Conservation (phyloP, 1,140 invertebrate genomes). For the Charaxes varanes region DNA sequence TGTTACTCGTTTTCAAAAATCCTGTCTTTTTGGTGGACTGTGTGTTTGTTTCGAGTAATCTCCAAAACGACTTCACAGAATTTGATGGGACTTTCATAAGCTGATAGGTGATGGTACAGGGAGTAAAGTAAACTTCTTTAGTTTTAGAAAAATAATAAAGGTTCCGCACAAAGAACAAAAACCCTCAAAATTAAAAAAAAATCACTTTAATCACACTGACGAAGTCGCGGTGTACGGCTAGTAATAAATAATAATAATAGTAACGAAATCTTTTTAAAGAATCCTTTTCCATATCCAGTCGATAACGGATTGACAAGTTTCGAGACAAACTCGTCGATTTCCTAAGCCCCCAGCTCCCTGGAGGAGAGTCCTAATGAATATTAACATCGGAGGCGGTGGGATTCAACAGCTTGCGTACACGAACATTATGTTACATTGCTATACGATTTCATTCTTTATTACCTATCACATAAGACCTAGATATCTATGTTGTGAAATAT, state of each 20-base stretch:
- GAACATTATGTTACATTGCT: background rate
- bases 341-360: slow-evolving; percentile 29
- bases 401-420: slow-evolving; percentile 15
- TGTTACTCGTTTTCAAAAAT: no score
- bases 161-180: no score
- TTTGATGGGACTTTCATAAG: no score
- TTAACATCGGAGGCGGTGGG: slow-evolving; percentile 33
- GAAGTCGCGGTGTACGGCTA: background rate
- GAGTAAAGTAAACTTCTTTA: no score
- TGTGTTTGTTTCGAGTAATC: no score
- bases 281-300: slow-evolving; percentile 6
- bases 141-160: no score
- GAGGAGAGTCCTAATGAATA: slow-evolving; percentile 45
- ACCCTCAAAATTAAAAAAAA: no score
- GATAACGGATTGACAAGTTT: slow-evolving; percentile 26
- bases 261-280: slow-evolving; percentile 4
- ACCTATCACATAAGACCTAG: background rate
- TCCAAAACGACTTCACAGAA: no score
- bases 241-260: slow-evolving; percentile 2
- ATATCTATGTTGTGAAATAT: background rate
- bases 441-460: slow-evolving; percentile 5
- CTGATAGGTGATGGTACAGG: no score
- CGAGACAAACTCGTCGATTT: slow-evolving; percentile 36
- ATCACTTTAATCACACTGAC: background rate
- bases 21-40: no score